Percentiles rank a stretch among this genome's conserved stretches.
Conservation (phyloP, 2,888 invertebrate species). For the Acrobasis repandana region DNA sequence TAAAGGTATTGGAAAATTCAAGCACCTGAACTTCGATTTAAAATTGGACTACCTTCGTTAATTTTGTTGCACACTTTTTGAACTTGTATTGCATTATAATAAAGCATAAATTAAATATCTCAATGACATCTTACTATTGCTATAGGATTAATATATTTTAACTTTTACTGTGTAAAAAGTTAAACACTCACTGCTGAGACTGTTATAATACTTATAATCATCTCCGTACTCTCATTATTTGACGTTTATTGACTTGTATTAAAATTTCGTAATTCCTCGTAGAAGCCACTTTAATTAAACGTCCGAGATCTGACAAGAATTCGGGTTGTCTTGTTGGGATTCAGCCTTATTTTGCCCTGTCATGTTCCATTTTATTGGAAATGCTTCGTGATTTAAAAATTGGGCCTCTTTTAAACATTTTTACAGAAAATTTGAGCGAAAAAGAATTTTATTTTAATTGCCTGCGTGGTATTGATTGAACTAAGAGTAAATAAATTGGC, state of each 20-base stretch:
- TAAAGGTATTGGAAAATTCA: no score
- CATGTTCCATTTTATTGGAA: neutral
- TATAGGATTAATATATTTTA: no score
- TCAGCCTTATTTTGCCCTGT: slow-evolving; percentile 14
- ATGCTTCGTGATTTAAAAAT: neutral
- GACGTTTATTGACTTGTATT: slow-evolving; percentile 43
- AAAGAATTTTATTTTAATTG: neutral
- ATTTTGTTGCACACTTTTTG: no score
- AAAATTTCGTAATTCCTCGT: slow-evolving; percentile 44
- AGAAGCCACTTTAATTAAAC: slow-evolving; percentile 36
- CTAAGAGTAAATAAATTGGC: no score
- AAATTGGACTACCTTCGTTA: no score
- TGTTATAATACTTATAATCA: neutral
- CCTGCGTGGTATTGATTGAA: no score
- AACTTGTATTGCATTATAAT: no score
- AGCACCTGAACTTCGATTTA: no score
- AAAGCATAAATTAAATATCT: no score
- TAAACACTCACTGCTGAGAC: neutral
- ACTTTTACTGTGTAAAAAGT: no score
- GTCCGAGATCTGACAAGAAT: slow-evolving; percentile 32
- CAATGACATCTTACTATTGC: no score
- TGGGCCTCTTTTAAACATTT: neutral
- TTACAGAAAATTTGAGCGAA: neutral
- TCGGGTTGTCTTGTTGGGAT: slow-evolving; percentile 28
- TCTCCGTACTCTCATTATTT: neutral